phyloP scores from a whole-genome alignment of 92 coral and sea anemone genomes.

The Heliopora coerulea region DNA sequence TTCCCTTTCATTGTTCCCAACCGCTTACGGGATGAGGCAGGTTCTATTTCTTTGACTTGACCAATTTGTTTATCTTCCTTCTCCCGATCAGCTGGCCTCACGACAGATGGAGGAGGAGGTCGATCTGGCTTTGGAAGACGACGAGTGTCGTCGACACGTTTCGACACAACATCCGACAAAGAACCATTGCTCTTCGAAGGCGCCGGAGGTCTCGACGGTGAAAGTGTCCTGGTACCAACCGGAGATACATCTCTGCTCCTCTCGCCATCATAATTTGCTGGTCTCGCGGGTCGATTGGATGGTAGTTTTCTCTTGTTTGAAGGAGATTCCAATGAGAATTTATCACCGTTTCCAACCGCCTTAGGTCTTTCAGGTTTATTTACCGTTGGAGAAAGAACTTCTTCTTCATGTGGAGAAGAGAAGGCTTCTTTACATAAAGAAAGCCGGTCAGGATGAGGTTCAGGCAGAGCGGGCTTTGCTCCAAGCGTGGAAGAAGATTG shows the following conservation, averaged over 20 bases:
- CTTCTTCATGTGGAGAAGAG: not conserved
- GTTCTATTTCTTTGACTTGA: constrained; percentile 1
- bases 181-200: not conserved
- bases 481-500: not conserved
- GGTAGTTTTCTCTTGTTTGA: not conserved
- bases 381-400: not conserved
- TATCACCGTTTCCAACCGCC: not conserved
- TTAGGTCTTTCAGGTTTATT: not conserved
- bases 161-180: not conserved
- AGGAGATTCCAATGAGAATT: not conserved
- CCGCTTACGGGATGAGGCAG: not conserved
- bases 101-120: not conserved
- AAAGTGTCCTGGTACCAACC: not conserved
- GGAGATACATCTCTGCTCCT: not conserved
- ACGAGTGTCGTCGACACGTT: not conserved
- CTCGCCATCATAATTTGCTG: not conserved
- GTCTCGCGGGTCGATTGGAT: not conserved
- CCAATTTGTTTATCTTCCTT: not conserved
- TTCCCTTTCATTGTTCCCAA: constrained; percentile 8
- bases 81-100: not conserved
- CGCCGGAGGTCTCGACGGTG: not conserved
- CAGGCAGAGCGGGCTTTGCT: not conserved
- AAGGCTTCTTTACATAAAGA: not conserved
- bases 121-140: not conserved
- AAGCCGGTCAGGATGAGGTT: not conserved